Conservation (phyloP, 1,140 invertebrate genomes). For the Ips nitidus region DNA sequence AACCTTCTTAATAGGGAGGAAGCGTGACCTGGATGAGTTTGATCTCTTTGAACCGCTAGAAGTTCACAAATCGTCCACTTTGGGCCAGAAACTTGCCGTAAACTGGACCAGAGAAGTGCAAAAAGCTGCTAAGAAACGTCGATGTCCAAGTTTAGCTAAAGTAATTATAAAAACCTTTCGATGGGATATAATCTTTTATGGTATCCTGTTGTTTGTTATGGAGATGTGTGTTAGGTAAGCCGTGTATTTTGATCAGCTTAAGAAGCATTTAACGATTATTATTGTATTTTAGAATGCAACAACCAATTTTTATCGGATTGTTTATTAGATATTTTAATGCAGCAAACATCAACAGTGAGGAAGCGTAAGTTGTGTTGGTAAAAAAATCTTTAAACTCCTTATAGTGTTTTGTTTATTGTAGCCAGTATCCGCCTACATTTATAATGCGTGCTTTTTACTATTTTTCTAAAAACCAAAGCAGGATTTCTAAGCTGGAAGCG, state of each 20-base stretch:
- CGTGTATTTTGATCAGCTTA: conserved; percentile 25
- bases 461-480: conserved; percentile 45
- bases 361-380: conserved; percentile 37
- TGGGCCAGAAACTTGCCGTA: conserved; percentile 42
- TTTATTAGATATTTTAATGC: conserved; percentile 44
- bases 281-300: conserved; percentile 37
- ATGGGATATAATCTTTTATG: conserved; percentile 47
- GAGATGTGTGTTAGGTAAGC: conserved; percentile 47
- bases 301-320: conserved; percentile 45
- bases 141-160: conserved; percentile 50
- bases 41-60: conserved; percentile 44
- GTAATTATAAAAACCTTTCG: conserved; percentile 52
- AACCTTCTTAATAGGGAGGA: conserved; percentile 40
- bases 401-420: conserved; percentile 17
- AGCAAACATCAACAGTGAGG: conserved; percentile 36
- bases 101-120: conserved; percentile 43
- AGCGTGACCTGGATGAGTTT: conserved; percentile 41
- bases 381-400: neutral
- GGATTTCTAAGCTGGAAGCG: conserved; percentile 56
- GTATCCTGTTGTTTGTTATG: conserved; percentile 47
- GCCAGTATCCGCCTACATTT: conserved; percentile 35
- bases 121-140: conserved; percentile 30
- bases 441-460: conserved; percentile 38
- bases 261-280: neutral
- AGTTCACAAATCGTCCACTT: conserved; percentile 41